Percentiles rank a stretch among this genome's conserved stretches.
phyloP scores from a whole-genome alignment of 2,113 vertebrate species.

The Sinosuthora webbiana region DNA sequence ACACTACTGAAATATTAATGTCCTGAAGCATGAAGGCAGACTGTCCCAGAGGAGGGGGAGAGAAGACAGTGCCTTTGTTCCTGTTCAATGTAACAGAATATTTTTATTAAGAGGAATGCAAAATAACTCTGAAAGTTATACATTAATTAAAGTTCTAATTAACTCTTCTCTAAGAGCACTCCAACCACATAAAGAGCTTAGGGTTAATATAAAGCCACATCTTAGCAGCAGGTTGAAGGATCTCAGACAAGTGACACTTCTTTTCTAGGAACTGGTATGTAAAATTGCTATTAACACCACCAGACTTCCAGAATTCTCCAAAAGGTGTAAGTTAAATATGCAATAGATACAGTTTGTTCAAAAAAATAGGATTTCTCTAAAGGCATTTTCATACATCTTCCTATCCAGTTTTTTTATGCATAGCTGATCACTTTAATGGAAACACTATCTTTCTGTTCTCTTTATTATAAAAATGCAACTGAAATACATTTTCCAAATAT shows the following conservation, averaged over 20 bases:
- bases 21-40: conserved; percentile 35
- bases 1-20: conserved; percentile 56
- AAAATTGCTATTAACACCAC: not conserved
- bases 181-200: not conserved
- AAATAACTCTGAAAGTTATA: conserved; percentile 34
- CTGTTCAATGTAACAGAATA: conserved; percentile 42
- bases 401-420: conserved; percentile 22
- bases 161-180: conserved; percentile 10
- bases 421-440: conserved; percentile 64
- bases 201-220: not conserved
- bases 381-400: conserved; percentile 39
- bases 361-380: conserved; percentile 43
- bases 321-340: not conserved
- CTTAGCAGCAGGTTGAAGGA: not conserved
- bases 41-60: not conserved
- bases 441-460: conserved; percentile 57
- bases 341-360: conserved; percentile 16
- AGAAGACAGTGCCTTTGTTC: conserved; percentile 39
- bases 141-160: conserved; percentile 52
- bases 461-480: conserved; percentile 49
- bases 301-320: conserved; percentile 8
- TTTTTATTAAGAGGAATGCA: conserved; percentile 56
- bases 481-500: conserved; percentile 38
- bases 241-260: not conserved
- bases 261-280: not conserved